Evolutionary conservation across 1,140 invertebrate genomes (phyloP).

Genomic region (Chrysomallon squamiferum): DNA sequence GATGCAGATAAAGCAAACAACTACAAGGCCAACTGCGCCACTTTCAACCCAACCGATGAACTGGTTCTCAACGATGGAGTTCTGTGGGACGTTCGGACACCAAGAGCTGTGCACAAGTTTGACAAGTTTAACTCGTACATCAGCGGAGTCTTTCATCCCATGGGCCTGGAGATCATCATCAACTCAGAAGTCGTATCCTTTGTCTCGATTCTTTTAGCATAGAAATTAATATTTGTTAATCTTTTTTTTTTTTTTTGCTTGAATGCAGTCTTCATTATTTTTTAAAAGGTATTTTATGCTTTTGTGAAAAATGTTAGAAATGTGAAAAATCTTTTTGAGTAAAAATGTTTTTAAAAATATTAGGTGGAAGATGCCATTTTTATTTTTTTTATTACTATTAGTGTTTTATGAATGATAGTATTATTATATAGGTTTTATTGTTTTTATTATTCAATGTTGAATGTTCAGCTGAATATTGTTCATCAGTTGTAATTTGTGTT

Average conservation of each 20-base stretch:
- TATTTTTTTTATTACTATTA: too few relatives aligned
- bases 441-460: too few relatives aligned
- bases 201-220: neutral
- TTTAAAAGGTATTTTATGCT: neutral
- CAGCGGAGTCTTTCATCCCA: constrained; percentile 97
- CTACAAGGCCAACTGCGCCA: constrained; percentile 92
- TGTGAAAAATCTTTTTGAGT: too few relatives aligned
- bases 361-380: too few relatives aligned
- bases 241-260: neutral
- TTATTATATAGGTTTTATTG: too few relatives aligned
- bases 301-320: too few relatives aligned
- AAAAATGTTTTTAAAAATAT: too few relatives aligned
- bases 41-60: constrained; percentile 92
- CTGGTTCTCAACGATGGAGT: constrained; percentile 95
- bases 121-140: constrained; percentile 95
- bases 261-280: neutral
- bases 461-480: neutral
- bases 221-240: too few relatives aligned
- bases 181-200: constrained; percentile 69
- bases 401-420: too few relatives aligned
- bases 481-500: neutral
- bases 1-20: constrained; percentile 83
- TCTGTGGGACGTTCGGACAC: constrained; percentile 89
- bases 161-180: constrained; percentile 81
- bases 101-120: constrained; percentile 82